phyloP scores from a whole-genome alignment of 2,888 invertebrate genomes.

The Drosophila mimica region DNA sequence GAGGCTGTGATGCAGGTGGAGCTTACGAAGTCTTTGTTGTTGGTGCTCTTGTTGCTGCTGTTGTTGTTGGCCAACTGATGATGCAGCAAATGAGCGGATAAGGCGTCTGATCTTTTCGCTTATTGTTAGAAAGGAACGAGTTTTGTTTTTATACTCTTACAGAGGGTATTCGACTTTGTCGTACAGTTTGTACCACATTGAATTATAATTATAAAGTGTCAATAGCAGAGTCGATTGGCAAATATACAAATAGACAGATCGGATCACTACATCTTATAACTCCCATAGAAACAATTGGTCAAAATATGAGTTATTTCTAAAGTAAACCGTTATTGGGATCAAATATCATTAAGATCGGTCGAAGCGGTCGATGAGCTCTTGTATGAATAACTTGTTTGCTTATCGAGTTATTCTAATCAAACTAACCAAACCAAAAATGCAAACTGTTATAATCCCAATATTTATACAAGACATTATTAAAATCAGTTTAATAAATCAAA shows the following conservation, averaged over 20 bases:
- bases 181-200: not conserved
- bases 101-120: slow-evolving; percentile 61
- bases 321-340: not conserved
- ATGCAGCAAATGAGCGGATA: slow-evolving; percentile 53
- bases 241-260: not conserved
- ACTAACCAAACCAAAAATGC: not conserved
- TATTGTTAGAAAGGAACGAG: slow-evolving; percentile 64
- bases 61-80: slow-evolving; percentile 50
- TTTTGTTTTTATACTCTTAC: slow-evolving; percentile 37
- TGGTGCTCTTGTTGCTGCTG: slow-evolving; percentile 5
- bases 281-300: not conserved
- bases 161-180: not conserved
- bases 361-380: not conserved
- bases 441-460: not conserved
- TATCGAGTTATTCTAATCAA: not conserved
- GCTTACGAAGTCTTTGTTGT: slow-evolving; percentile 3
- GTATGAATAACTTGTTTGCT: not conserved
- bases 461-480: not conserved
- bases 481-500: not conserved
- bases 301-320: not conserved
- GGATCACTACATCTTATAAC: not conserved
- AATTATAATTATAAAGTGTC: not conserved
- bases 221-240: not conserved
- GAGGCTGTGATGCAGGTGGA: slow-evolving; percentile 50
- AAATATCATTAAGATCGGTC: not conserved